Evolutionary conservation across 2,797 vertebrate species (phyloP), one percentile per base, ranked within the genome.

Genomic region (Bradypodion pumilum): DNA sequence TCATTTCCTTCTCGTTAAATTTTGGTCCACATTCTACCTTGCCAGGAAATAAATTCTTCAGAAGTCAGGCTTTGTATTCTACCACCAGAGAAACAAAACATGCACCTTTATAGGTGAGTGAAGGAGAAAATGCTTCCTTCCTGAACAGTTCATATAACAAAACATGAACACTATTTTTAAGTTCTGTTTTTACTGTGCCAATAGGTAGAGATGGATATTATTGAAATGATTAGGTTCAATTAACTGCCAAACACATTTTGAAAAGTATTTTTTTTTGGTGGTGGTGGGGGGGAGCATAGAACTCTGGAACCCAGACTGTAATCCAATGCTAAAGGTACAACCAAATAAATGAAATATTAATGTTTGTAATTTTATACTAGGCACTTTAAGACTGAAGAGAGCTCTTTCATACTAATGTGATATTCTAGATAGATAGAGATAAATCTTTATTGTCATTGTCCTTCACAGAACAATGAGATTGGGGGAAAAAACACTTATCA

Each of bases 141-240:
- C 60, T 69, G 80, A 37, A 79, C 87, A 90, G 63, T 91, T 92
- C 84, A 91, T 85, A 91, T 89, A 85, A 78, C 82, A 85, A 82
- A 79, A 92, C 74, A 82, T 10, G 70, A 85, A 89, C 42, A 83
- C 23, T 85, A 63, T 79, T 86, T 83, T 84, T 91, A 87, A 92
- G 84, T 87, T 56, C 15, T 76, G 83, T 88, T 93, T 35, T 76
- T 21, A 75, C 90, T 52, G 62, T 93, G 66, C 87, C 91, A 88
- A 88, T 46, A 86, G 87, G 85, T 86, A 93, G 69, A 73, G 46
- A 68, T 84, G 23, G 60, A 89, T 87, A 88, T 88, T 91, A 79
- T 52, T 88, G 83, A 89, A 89, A 92, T 87, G 5, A 92, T 90
- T 86, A 93, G 91, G 35, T 89, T 92, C 88, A 88, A 91, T 94